Base-by-base conservation (phyloP, 2,113 vertebrate genomes). In the Trematocara variabile region DNA sequence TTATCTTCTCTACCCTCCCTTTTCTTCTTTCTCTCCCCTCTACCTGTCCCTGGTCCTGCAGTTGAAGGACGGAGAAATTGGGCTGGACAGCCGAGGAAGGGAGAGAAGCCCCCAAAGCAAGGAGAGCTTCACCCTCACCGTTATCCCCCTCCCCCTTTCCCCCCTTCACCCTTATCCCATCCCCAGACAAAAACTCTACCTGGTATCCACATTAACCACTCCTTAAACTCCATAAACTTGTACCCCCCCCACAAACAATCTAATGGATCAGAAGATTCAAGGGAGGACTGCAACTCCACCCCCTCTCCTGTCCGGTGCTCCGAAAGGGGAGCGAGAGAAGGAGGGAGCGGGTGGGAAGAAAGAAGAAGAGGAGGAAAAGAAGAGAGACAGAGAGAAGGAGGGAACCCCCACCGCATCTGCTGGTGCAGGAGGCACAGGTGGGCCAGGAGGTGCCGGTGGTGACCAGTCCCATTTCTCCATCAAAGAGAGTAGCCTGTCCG, bases 401-500 rank as follows among this genome's bases (percentile, higher is more conserved):
- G 93, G 88, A n/a, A 63, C 86, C 44, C 70, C 84, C 2, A 9
- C 70, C 2, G 91, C 50, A 28, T 60, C 91, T 14, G 46, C 87
- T 68, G 88, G 81, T 28, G 22, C 82, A 3, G 94, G 83, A 81
- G 86, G 85, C 44, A 68, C 86, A 34, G 89, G 79, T 22, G 95
- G 81, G 53, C 79, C 85, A 5, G 95, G 87, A 52, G 91, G 82
- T 22, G 81, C 89, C 3, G 34, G 84, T 0, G 85, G 88, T 2
- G 95, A 96, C 83, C 95, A 94, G 82, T 97, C 97, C 5, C 97
- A 98, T 41, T 99, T 99, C 92, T 99, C 98, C 0, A 97, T 99
- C 93, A 99, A 98, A 80, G 98, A 99, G 89, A 98, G 98, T 22
- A 98, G 97, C 93, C 97, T 98, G 83, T 96, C 97, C 0, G 99